These are phyloP conservation scores for Ciconia nigra DNA, from an alignment of 2,797 vertebrate species.

Conservation along the genomic window DNA sequence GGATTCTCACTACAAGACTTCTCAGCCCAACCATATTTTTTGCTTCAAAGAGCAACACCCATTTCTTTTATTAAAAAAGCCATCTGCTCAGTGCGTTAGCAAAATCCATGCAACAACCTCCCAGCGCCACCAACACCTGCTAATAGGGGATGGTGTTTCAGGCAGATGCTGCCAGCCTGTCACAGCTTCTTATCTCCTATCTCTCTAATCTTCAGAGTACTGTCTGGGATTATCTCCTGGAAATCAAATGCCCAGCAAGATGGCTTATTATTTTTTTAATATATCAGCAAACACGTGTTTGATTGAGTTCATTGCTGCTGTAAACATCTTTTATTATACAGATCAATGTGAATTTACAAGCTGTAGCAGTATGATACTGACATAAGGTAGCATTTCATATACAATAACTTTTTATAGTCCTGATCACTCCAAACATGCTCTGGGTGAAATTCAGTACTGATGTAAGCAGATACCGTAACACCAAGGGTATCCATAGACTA, in stretches of 20 bases:
- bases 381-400: background rate
- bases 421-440: background rate
- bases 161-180: constrained; percentile 5
- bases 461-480: background rate
- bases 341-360: background rate
- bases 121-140: constrained; percentile 25
- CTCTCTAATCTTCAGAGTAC: constrained; percentile 29
- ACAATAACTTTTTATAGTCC: constrained; percentile 8
- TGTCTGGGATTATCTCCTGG: constrained; percentile 29
- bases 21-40: background rate
- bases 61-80: background rate
- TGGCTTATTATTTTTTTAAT: background rate
- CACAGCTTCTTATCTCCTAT: constrained; percentile 29
- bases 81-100: background rate
- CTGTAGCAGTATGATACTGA: background rate
- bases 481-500: background rate
- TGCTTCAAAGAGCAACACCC: background rate
- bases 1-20: background rate
- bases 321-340: constrained; percentile 18
- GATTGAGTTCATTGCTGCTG: background rate
- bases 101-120: background rate
- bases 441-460: background rate
- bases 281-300: background rate
- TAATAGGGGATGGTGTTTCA: constrained; percentile 19
- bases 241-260: constrained; percentile 46